Conservation (phyloP, 2,113 vertebrate species). For the Micronycteris hirsuta region DNA sequence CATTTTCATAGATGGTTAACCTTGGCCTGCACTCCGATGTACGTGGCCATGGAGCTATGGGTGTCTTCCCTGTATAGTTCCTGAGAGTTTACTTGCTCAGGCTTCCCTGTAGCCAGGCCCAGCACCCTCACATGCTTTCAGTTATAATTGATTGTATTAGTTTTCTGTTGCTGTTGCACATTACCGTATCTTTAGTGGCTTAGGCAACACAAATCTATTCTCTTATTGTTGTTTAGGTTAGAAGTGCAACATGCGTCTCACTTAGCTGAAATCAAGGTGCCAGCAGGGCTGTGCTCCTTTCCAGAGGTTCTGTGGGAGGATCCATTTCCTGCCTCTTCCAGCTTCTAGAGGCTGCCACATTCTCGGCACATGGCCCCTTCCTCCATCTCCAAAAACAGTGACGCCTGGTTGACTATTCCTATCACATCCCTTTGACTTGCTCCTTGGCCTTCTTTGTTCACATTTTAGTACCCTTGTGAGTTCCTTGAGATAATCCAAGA, state of each 20-base stretch:
- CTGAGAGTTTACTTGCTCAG: background rate
- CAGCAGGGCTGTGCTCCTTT: background rate
- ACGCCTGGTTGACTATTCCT: background rate
- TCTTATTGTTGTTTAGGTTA: background rate
- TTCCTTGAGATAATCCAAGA: background rate
- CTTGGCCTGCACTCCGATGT: background rate
- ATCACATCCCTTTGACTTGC: background rate
- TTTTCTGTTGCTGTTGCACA: background rate
- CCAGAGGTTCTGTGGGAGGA: background rate
- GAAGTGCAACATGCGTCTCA: background rate
- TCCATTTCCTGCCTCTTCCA: background rate
- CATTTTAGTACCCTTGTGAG: background rate
- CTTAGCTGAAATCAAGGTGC: background rate
- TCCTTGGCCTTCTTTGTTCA: background rate
- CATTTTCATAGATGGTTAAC: background rate
- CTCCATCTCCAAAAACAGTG: background rate
- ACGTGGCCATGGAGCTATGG: background rate
- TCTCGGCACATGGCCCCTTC: rapidly evolving
- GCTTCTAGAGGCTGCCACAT: background rate
- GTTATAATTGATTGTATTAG: background rate
- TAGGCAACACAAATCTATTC: background rate
- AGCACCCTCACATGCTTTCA: rapidly evolving
- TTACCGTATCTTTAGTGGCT: rapidly evolving
- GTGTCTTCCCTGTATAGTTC: background rate
- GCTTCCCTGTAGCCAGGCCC: background rate